phyloP scores from a whole-genome alignment of 1,140 invertebrate genomes.

The Zaprionus africanus region DNA sequence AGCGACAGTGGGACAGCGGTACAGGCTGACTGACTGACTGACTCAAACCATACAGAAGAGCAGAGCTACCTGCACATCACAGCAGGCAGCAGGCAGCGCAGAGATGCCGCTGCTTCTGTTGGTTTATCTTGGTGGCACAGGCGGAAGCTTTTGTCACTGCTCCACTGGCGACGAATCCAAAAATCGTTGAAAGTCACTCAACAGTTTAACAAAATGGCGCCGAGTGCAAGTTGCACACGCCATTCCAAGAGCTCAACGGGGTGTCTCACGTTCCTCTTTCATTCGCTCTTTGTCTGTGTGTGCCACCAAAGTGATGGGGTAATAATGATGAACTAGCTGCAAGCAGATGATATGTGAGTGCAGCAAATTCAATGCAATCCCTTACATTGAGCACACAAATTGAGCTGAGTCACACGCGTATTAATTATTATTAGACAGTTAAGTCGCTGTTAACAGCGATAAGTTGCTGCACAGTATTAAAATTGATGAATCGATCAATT shows the following conservation, averaged over 20 bases:
- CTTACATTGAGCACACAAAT: not conserved
- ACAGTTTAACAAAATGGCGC: conserved; percentile 68
- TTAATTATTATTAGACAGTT: too few relatives aligned
- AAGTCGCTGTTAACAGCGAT: not conserved
- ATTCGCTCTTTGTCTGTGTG: not conserved
- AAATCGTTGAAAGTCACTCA: conserved; percentile 80
- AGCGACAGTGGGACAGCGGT: not conserved
- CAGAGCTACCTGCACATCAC: conserved; percentile 15
- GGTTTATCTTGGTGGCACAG: conserved; percentile 68
- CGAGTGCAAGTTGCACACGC: conserved; percentile 18
- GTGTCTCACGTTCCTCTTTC: not conserved
- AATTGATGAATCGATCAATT: too few relatives aligned
- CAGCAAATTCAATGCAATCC: not conserved
- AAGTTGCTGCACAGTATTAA: not conserved
- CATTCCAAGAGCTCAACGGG: not conserved
- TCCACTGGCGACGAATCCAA: conserved; percentile 57
- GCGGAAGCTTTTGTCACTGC: conserved; percentile 66
- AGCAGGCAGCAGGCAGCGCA: conserved; percentile 12
- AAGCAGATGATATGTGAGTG: not conserved
- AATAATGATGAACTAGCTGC: conserved; percentile 5
- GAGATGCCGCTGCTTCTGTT: conserved; percentile 1
- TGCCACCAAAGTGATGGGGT: not conserved
- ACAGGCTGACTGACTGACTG: conserved; percentile 2
- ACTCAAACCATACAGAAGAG: not conserved
- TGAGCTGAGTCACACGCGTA: not conserved